Evolutionary conservation across 1,140 invertebrate species (phyloP), one percentile per base, ranked within the genome.

Genomic region (Macrostomum lignano): DNA sequence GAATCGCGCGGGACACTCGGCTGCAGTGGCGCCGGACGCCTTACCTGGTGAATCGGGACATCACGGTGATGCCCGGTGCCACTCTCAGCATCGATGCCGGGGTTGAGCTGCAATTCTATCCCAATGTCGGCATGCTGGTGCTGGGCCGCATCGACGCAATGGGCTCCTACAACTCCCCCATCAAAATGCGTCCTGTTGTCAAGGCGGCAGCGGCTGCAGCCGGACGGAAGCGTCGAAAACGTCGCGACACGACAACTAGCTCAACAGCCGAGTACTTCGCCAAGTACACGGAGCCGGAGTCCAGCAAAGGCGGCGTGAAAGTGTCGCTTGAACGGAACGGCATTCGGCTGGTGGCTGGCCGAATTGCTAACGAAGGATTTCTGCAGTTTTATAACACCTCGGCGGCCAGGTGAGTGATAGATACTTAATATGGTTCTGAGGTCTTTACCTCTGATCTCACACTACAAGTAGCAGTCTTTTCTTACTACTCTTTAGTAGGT

Each of bases 101-200:
- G 4, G 82, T 88, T 1, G 66, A 71, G 2, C 61, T 98, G 47
- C 78, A 91, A 58, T 91, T 98, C 54, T 71, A 72, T 29, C 81
- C 86, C 2, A 88, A 84, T 60, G 77, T 98, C 40, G 84, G 88
- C 0, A 84, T 98, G 38, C 59, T 98, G 7, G 84, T 93, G 3
- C 60, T 96, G 32, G 91, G 91, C 0, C 72, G 71, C 2, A 54
- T 98, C n/a, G 64, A 70, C 37, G 84, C 81, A 2, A 55, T 69
- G 35, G 91, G 88, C 1, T 66, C 67, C 21, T 61, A 64, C 33
- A 70, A 71, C 22, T 62, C 70, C 17, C 73, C 75, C 33, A 86
- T 91, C 38, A 50, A 69, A 11, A 79, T 88, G 71, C 65, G 67
- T 45, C 77, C 82, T 33, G 20, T 10, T 17, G n/a, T n/a, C n/a